Evolutionary conservation across 1,140 invertebrate species (phyloP).

Genomic region (Cephus cinctus): DNA sequence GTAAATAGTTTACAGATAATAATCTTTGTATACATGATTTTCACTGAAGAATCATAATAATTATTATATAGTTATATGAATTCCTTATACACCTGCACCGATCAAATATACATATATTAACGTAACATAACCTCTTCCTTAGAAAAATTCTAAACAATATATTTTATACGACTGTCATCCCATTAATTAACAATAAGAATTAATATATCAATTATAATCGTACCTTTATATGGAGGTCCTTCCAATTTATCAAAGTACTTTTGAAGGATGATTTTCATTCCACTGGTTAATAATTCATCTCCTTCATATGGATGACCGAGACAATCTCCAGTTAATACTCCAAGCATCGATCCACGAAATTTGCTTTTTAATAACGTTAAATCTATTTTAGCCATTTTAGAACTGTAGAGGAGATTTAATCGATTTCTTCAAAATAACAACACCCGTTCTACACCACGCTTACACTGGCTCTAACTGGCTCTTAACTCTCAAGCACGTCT

Average conservation of each 20-base stretch:
- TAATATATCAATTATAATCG: constrained; percentile 9
- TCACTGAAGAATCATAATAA: not conserved
- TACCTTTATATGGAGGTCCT: constrained; percentile 59
- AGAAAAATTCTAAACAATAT: no score
- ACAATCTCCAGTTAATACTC: constrained; percentile 72
- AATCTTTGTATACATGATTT: constrained; percentile 5
- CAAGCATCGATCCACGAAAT: constrained; percentile 69
- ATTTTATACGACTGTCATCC: no score
- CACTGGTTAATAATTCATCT: constrained; percentile 48
- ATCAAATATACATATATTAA: no score
- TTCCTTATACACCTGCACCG: no score
- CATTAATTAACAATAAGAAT: constrained; percentile 3
- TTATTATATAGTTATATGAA: not conserved
- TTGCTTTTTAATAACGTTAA: constrained; percentile 55
- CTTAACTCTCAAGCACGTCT: no score
- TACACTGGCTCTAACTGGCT: no score
- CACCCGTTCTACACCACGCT: no score
- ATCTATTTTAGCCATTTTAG: constrained; percentile 44
- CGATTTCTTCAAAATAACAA: no score
- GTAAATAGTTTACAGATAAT: constrained; percentile 4
- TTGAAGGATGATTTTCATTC: constrained; percentile 59
- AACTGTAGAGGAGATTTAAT: no score
- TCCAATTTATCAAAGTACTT: constrained; percentile 63
- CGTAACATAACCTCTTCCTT: no score
- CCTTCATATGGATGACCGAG: constrained; percentile 70